Percentiles rank a stretch among this genome's conserved stretches.
Conservation (phyloP, 2,797 vertebrate species). For the Remorina albescens region DNA sequence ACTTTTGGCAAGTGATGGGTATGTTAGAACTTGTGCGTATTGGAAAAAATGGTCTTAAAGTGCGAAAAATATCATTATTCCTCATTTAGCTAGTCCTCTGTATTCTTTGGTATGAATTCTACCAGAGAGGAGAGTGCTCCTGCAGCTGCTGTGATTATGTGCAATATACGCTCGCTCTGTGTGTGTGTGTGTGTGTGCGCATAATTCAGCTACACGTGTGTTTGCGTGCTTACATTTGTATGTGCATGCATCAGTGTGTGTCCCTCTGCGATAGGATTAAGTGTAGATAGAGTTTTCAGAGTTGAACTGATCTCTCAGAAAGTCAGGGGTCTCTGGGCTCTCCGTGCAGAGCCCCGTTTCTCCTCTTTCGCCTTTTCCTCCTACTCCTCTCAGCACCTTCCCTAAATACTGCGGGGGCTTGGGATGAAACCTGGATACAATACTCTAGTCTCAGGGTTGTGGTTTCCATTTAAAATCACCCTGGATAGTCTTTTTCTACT, state of each 20-base stretch:
- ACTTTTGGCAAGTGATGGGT: slow-evolving; percentile 50
- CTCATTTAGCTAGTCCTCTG: slow-evolving; percentile 55
- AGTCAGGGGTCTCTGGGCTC: slow-evolving; percentile 70
- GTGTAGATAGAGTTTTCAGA: slow-evolving; percentile 77
- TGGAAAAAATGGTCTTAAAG: slow-evolving; percentile 50
- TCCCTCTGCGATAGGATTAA: slow-evolving; percentile 74
- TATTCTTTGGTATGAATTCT: slow-evolving; percentile 53
- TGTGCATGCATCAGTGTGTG: slow-evolving; percentile 59
- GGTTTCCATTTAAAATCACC: slow-evolving; percentile 60
- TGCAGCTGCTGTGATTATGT: slow-evolving; percentile 57
- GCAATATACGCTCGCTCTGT: slow-evolving; percentile 43
- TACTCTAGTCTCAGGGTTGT: slow-evolving; percentile 42
- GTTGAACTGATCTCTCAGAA: slow-evolving; percentile 72
- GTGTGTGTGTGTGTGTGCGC: slow-evolving; percentile 65
- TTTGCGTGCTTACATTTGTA: slow-evolving; percentile 55
- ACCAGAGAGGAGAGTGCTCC: slow-evolving; percentile 25
- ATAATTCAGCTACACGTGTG: slow-evolving; percentile 58
- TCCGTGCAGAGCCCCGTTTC: slow-evolving; percentile 58
- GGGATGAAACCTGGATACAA: slow-evolving; percentile 60
- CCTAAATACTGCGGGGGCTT: slow-evolving; percentile 62
- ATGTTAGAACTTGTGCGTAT: slow-evolving; percentile 43
- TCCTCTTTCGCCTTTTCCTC: slow-evolving; percentile 51
- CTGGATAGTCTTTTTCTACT: slow-evolving; percentile 20
- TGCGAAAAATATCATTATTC: slow-evolving; percentile 62
- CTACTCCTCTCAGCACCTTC: slow-evolving; percentile 49